These are phyloP conservation scores for Molorchus minor DNA, from an alignment of 2,888 invertebrate genomes.

Conservation along the genomic window DNA sequence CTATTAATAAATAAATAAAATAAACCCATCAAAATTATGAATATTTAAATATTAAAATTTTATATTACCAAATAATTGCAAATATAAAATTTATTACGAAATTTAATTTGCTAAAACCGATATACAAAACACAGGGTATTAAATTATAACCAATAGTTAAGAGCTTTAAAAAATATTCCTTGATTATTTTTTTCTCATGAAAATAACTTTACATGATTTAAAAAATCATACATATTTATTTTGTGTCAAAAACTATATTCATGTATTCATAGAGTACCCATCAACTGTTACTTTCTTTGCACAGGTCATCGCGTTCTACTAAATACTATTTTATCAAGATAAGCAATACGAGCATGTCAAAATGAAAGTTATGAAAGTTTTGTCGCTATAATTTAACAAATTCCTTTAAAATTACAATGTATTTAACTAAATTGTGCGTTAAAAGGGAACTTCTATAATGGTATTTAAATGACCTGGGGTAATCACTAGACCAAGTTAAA, in stretches of 20 bases:
- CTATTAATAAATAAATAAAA: too few species aligned
- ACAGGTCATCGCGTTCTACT: slow-evolving; percentile 18
- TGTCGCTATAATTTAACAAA: slow-evolving; percentile 5
- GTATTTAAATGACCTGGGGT: slow-evolving; percentile 7
- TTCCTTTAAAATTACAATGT: not conserved
- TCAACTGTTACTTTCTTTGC: not conserved
- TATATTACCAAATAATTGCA: too few species aligned
- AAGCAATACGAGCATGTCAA: slow-evolving; percentile 5
- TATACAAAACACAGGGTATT: too few species aligned
- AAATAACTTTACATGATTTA: too few species aligned
- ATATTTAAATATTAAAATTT: too few species aligned
- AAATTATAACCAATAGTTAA: not conserved
- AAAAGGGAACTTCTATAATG: slow-evolving; percentile 1
- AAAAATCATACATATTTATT: too few species aligned
- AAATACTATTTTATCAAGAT: slow-evolving; percentile 12
- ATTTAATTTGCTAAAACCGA: too few species aligned
- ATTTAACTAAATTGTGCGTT: slow-evolving; percentile 3
- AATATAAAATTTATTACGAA: too few species aligned
- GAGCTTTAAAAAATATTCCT: not conserved
- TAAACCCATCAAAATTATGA: too few species aligned
- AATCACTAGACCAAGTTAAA: not conserved
- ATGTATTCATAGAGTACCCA: too few species aligned
- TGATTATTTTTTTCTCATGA: not conserved
- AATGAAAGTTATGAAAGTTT: slow-evolving; percentile 28
- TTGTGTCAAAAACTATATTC: too few species aligned